These are phyloP conservation scores for Philaethria dido DNA, from an alignment of 2,888 invertebrate genomes.

Conservation along the genomic window DNA sequence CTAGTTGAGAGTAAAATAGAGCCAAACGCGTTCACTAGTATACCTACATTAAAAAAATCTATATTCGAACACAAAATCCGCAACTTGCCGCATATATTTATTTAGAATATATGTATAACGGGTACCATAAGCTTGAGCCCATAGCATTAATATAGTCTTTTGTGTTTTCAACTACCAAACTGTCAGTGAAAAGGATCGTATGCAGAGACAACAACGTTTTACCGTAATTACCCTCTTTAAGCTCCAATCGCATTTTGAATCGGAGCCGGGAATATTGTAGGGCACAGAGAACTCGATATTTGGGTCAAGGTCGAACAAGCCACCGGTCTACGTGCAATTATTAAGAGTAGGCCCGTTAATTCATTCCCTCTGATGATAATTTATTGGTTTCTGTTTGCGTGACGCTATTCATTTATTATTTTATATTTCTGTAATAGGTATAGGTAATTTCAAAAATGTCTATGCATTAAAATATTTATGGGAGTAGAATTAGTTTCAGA, in stretches of 20 bases:
- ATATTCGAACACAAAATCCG: background rate
- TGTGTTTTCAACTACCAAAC: background rate
- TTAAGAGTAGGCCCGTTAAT: slow-evolving; percentile 16
- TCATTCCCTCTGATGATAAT: slow-evolving; percentile 10
- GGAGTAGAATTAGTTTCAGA: too few relatives aligned
- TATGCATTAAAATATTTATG: too few relatives aligned
- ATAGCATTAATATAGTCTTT: background rate
- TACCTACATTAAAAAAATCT: background rate
- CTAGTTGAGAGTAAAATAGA: too few relatives aligned
- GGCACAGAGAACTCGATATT: slow-evolving; percentile 33
- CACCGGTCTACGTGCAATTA: slow-evolving; percentile 26
- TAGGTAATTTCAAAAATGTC: too few relatives aligned
- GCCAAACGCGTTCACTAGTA: too few relatives aligned
- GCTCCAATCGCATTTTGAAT: slow-evolving; percentile 13
- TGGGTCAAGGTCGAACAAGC: slow-evolving; percentile 34
- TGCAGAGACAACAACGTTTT: slow-evolving; percentile 8
- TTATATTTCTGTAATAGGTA: background rate
- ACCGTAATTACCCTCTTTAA: slow-evolving; percentile 11
- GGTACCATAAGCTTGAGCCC: background rate
- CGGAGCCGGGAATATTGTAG: slow-evolving; percentile 14
- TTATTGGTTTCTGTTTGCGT: slow-evolving; percentile 6
- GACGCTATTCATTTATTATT: background rate
- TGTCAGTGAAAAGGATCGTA: background rate
- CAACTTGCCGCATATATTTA: slow-evolving; percentile 3
- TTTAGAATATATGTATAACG: background rate